A percentile compares a stretch with the other conserved stretches of the same genome.
These are phyloP conservation scores for Andinoacara biseriatus DNA, from an alignment of 2,113 vertebrate species.

Conservation along the genomic window DNA sequence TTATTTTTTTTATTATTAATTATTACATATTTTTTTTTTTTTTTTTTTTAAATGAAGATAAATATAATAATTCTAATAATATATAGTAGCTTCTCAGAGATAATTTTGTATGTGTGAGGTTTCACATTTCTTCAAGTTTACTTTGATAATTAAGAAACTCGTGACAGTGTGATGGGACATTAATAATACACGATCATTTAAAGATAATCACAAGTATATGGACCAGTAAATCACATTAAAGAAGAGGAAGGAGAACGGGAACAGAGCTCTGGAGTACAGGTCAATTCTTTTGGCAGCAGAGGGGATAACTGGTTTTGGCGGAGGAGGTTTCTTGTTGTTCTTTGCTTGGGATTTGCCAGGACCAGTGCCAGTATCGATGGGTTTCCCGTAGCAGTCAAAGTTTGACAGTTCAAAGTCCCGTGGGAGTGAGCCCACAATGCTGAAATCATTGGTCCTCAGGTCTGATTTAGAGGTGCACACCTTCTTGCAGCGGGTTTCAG, in stretches of 20 bases:
- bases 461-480: constrained; percentile 99
- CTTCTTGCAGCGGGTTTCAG: constrained; percentile 96
- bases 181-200: constrained; percentile 59
- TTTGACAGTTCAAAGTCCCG: constrained; percentile 99
- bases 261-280: constrained; percentile 94
- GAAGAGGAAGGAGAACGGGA: constrained; percentile 98
- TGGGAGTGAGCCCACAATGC: constrained; percentile 97
- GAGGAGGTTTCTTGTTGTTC: constrained; percentile 92
- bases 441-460: constrained; percentile 97
- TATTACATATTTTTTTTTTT: not conserved
- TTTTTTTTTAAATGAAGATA: constrained; percentile 25
- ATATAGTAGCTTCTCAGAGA: not conserved
- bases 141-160: constrained; percentile 25
- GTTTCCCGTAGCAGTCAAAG: constrained; percentile 98
- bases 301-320: constrained; percentile 95
- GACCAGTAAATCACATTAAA: constrained; percentile 99
- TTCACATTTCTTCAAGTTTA: constrained; percentile 18
- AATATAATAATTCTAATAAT: constrained; percentile 31
- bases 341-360: constrained; percentile 90
- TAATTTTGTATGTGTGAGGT: not conserved
- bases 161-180: not conserved
- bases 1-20: not conserved
- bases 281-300: constrained; percentile 95
- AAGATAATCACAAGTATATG: constrained; percentile 91
- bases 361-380: constrained; percentile 84